Conservation (phyloP, 2,888 invertebrate genomes). For the Sthenelais limicola region DNA sequence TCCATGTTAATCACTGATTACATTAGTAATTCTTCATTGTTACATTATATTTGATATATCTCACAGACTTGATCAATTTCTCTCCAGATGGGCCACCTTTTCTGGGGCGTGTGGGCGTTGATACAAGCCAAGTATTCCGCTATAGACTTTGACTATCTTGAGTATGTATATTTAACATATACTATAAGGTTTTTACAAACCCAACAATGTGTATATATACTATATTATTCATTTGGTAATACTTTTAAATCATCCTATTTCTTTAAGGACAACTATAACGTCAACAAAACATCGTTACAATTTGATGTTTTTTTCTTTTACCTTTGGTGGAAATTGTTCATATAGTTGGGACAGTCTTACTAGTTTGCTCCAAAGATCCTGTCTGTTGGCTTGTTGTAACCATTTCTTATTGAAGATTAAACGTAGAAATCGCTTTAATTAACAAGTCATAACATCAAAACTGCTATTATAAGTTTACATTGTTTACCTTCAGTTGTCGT, state of each 20-base stretch:
- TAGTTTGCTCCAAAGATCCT: no score
- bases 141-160: constrained; percentile 92
- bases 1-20: neutral
- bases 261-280: no score
- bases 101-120: constrained; percentile 94
- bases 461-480: no score
- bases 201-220: neutral
- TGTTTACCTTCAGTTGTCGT: no score
- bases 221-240: no score
- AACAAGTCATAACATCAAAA: no score
- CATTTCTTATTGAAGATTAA: no score
- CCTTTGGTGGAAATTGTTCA: no score
- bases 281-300: neutral
- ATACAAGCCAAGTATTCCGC: constrained; percentile 90
- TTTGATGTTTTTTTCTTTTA: neutral
- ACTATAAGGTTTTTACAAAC: neutral
- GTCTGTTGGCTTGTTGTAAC: no score
- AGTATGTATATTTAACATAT: constrained; percentile 77
- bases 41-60: neutral
- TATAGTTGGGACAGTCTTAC: no score
- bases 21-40: neutral
- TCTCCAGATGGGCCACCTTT: constrained; percentile 82
- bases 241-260: no score
- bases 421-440: no score
- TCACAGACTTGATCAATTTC: neutral